Base-by-base conservation (phyloP, 1,140 invertebrate genomes). In the Lutraria rhynchaena region DNA sequence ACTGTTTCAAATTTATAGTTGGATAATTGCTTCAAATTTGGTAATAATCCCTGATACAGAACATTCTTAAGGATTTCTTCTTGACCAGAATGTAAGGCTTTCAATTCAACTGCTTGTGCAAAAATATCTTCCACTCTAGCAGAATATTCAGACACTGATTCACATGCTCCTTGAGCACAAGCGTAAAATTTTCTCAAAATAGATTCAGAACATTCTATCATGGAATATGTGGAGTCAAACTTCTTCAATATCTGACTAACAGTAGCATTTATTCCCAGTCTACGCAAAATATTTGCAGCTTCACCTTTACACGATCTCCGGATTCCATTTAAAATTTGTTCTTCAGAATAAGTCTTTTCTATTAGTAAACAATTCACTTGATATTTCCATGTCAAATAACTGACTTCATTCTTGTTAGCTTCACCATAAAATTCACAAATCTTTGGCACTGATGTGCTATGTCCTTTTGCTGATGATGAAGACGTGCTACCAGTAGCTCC, bases 101-200 rank as follows among this genome's bases (percentile, higher is more conserved):
- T 60, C 19, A 78, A 24, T 27, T 35, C 5, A 19, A 65, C 41
- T 17, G 60, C 74, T 33, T 77, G 61, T 5, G 29, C 22, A 65
- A 63, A 77, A 1, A 65, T 31, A 35, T 77, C 74, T 65, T 77
- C 58, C 7, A 77, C 9, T n/a, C 46, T 63, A 33, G 74, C 41
- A 3, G 74, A 11, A 61, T 46, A 75, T 13, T 9, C 7, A 11
- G 46, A 27, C 9, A 77, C 33, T 17, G 58, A 46, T 31, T 77
- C 74, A 37, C 19, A 5, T 22, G 24, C 31, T 35, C 31, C 17
- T 44, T 77, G 60, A 13, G 27, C 24, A 63, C 74, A 77, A 35
- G 41, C 35, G 33, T 65, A 77, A 22, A 77, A 60, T n/a, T 77
- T 65, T 24, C 31, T 60, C 24, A 75, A 11, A 5, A 75, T 75